Base-by-base conservation (phyloP, 2,797 vertebrate species). In the Molossus alvarezi region DNA sequence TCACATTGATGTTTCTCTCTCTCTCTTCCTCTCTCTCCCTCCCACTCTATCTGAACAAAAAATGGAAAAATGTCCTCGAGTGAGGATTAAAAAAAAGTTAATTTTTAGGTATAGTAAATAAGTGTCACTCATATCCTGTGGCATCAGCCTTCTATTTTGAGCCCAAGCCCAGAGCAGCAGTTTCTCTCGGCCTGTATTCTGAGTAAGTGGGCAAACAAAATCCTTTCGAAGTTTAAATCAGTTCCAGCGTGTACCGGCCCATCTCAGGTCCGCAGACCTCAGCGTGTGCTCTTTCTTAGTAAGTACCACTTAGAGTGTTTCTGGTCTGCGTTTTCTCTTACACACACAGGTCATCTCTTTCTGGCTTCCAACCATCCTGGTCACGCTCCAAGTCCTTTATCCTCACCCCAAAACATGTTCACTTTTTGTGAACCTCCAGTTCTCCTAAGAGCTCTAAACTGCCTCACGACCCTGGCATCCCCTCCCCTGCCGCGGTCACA, bases 331-430 rank as follows among this genome's bases (percentile, higher is more conserved):
- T 48, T 77, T 81, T 91, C 48, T 84, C 33, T 85, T 65, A 84
- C 80, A 86, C 4, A 29, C 25, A 27, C 1, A 82, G 9, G 11
- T 64, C 77, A 84, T 75, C 51, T 10, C 33, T 64, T 73, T 90
- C 29, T 20, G 45, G 64, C 12, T 90, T 92, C 53, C 6, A 62
- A 87, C 9, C 53, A 62, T 33, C 41, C 6, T n/a, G 17, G 12
- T 15, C 53, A 33, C 29, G 21, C 64, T 93, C 55, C 53, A 94
- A 93, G 21, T 55, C 21, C 29, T 92, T 67, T 82, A 53, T 55
- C 4, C 4, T 69, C 13, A 64, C 45, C n/a, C 4, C 17, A 80
- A 33, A 80, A 69, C 14, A 55, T 33, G 33, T 90, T 18, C 10
- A 37, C 57, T 41, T 81, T 71, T 67, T 37, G 86, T 23, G 60